phyloP scores from a whole-genome alignment of 2,888 invertebrate genomes.

The Piscicola geometra region DNA sequence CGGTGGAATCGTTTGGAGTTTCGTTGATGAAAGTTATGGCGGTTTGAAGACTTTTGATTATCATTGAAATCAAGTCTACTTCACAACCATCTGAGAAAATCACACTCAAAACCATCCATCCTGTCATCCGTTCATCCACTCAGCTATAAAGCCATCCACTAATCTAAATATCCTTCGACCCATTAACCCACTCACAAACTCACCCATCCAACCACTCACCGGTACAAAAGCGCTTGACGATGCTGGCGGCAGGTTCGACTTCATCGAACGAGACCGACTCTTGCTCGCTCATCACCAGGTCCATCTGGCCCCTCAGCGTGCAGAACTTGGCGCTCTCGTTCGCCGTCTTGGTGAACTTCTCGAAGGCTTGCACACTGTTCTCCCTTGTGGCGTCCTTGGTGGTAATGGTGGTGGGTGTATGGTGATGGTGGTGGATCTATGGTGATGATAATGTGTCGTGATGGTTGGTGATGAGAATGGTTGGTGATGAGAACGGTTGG shows the following conservation, averaged over 20 bases:
- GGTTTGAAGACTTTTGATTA: neutral
- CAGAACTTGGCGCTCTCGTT: conserved; percentile 78
- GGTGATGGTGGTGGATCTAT: conserved; percentile 29
- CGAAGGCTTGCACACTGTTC: conserved; percentile 77
- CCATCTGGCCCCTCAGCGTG: conserved; percentile 86
- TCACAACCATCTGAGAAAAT: neutral
- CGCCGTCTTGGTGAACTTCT: conserved; percentile 77
- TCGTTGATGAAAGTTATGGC: neutral
- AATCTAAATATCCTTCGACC: too few species aligned
- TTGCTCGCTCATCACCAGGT: conserved; percentile 71
- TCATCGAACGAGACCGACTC: conserved; percentile 69
- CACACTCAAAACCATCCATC: neutral
- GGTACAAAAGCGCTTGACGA: conserved; percentile 88
- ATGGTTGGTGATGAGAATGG: too few species aligned
- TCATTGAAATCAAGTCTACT: too few species aligned
- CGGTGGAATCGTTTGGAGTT: too few species aligned
- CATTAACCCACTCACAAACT: too few species aligned
- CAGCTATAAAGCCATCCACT: too few species aligned
- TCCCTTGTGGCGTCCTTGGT: conserved; percentile 75
- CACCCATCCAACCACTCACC: too few species aligned
- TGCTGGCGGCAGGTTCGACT: conserved; percentile 87
- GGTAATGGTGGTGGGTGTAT: conserved; percentile 1
- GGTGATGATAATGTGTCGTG: too few species aligned
- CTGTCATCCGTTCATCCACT: too few species aligned
- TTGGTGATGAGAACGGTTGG: too few species aligned